Conservation (phyloP, 2,888 invertebrate genomes). For the Empis livida region DNA sequence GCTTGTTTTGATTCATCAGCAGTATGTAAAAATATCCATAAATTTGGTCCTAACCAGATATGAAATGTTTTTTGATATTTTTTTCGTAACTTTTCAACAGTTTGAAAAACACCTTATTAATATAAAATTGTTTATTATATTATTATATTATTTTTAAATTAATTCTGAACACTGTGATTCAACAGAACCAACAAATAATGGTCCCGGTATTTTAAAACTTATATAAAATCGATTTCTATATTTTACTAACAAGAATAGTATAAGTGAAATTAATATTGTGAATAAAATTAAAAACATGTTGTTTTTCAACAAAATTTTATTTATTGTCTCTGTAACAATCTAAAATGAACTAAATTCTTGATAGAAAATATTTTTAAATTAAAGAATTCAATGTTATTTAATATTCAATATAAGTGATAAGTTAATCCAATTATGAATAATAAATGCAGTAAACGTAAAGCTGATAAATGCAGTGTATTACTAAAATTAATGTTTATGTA, state of each 20-base stretch:
- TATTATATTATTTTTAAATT: background rate
- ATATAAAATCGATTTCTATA: constrained; percentile 6
- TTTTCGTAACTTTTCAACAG: constrained; percentile 21
- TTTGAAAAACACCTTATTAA: background rate
- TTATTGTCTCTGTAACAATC: too few species aligned
- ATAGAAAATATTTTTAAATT: too few species aligned
- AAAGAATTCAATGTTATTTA: too few species aligned
- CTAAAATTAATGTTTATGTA: too few species aligned
- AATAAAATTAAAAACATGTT: background rate
- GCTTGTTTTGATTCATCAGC: constrained; percentile 28
- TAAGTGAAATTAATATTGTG: background rate
- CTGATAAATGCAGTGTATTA: too few species aligned
- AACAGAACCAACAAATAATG: constrained; percentile 28
- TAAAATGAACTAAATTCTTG: too few species aligned
- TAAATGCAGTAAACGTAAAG: too few species aligned
- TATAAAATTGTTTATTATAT: too few species aligned
- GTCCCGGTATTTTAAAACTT: constrained; percentile 25
- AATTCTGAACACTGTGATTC: constrained; percentile 14
- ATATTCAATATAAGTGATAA: too few species aligned
- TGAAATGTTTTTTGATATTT: constrained; percentile 24
- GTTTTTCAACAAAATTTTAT: too few species aligned
- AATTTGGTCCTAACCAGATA: constrained; percentile 27
- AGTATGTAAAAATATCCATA: constrained; percentile 30
- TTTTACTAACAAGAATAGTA: constrained; percentile 1
- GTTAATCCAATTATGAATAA: too few species aligned